Base-by-base conservation (phyloP, 2,113 vertebrate genomes). In the Lepus americanus region DNA sequence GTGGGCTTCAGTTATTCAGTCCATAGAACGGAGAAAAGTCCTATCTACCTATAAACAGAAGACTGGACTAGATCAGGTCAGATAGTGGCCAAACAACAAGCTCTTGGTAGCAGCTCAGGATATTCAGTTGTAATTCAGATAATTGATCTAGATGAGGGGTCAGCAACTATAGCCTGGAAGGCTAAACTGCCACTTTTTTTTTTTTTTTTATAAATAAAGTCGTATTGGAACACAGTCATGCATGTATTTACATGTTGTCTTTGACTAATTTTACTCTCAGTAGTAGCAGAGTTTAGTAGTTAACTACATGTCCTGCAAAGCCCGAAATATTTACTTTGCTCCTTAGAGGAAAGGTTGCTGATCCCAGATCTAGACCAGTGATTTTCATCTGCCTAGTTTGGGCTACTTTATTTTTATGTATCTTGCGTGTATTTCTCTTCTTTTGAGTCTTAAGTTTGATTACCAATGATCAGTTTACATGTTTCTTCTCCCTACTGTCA, bases 51-150 rank as follows among this genome's bases (percentile, higher is more conserved):
- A 49, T 69, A 94, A 80, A 74, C 31, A 92, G 72, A 88, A 94
- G n/a, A 78, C 70, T 83, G 27, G 73, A 84, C 53, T 85, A 92
- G 67, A 67, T 87, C 10, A 90, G n/a, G 31, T 69, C 63, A 76
- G 19, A 76, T 80, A 63, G 22, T 73, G 39, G 61, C 44, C 79
- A 12, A 44, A 44, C 44, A 70, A 74, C 23, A 86, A n/a, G 94
- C 81, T 83, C 29, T 78, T 93, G 70, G 59, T 44, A 92, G 66
- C 29, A 72, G 16, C 87, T 87, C 72, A 94, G 55, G 82, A 78
- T 51, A 77, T 94, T 94, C 70, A 88, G 39, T 85, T 96, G 39
- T 82, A 82, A 83, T 94, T 79, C 61, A 83, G 66, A 27, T 83
- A 95, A 84, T 79, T 93, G 53, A 73, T 93, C 22, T 95, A 76